Conservation (phyloP, 2,888 invertebrate species). For the Drosophila phalerata region DNA sequence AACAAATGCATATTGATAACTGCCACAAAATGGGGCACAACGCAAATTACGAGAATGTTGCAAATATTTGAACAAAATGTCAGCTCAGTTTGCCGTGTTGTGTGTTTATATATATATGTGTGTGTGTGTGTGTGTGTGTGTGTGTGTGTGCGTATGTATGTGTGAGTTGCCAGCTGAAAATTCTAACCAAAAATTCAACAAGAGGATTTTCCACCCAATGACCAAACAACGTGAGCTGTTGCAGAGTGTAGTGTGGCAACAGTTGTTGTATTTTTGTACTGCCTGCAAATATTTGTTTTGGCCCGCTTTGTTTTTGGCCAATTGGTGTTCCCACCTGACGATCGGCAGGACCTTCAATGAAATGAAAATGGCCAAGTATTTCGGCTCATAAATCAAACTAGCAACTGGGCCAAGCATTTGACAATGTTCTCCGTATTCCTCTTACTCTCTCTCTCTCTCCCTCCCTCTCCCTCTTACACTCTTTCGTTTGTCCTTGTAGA, state of each 20-base stretch:
- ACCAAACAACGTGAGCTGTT: slow-evolving; percentile 10
- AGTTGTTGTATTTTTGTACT: slow-evolving; percentile 22
- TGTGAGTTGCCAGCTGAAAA: slow-evolving; percentile 3
- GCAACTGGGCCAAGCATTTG: slow-evolving; percentile 67
- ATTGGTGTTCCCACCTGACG: slow-evolving; percentile 31
- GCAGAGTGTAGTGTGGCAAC: slow-evolving; percentile 3
- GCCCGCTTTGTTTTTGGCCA: slow-evolving; percentile 12
- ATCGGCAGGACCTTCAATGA: slow-evolving; percentile 49
- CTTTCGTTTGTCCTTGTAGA: slow-evolving; percentile 8
- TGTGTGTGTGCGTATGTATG: background rate
- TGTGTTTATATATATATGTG: background rate
- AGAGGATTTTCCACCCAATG: slow-evolving; percentile 9
- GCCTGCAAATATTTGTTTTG: slow-evolving; percentile 22
- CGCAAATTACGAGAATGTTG: slow-evolving; percentile 30
- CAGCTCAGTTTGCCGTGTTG: slow-evolving; percentile 3
- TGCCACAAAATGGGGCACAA: slow-evolving; percentile 26
- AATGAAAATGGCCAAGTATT: slow-evolving; percentile 61
- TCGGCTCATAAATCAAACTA: slow-evolving; percentile 75
- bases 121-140: background rate
- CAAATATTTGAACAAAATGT: slow-evolving; percentile 41
- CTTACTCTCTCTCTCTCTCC: background rate
- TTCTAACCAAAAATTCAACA: slow-evolving; percentile 27
- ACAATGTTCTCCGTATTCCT: background rate
- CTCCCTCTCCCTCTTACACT: background rate
- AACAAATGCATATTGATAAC: slow-evolving; percentile 28